A percentile compares a stretch with the other conserved stretches of the same genome.
These are phyloP conservation scores for Coelopa pilipes DNA, from an alignment of 2,888 invertebrate species.

Conservation along the genomic window DNA sequence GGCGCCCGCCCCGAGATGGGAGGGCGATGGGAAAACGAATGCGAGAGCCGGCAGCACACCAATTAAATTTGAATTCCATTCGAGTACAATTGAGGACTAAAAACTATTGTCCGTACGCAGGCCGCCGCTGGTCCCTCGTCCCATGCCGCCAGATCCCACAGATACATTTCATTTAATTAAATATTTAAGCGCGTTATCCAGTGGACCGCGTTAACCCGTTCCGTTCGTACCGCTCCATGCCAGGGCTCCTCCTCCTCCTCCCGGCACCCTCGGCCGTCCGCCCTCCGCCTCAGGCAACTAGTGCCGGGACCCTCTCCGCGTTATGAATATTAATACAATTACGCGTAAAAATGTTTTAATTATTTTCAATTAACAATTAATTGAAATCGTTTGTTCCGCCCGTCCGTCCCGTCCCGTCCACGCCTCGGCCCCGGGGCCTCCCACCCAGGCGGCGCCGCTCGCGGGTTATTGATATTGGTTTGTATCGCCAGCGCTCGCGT, in stretches of 20 bases:
- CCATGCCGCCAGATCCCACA: constrained; percentile 4
- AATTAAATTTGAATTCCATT: constrained; percentile 54
- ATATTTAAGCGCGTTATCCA: constrained; percentile 26
- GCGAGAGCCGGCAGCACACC: constrained; percentile 13
- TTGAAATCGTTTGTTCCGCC: constrained; percentile 55
- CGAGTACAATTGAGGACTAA: constrained; percentile 23
- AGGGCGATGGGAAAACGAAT: neutral
- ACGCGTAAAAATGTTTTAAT: constrained; percentile 67
- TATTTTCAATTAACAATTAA: constrained; percentile 67
- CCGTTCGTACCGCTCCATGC: neutral
- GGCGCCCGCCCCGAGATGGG: too few species aligned
- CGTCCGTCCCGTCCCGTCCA: neutral
- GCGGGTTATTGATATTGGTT: constrained; percentile 8
- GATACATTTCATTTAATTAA: constrained; percentile 39
- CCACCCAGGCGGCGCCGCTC: neutral
- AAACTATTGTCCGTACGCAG: constrained; percentile 21
- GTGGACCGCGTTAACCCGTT: neutral
- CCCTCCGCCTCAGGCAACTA: neutral
- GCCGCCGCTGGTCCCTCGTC: neutral
- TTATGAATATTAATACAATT: constrained; percentile 67
- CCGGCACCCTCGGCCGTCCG: neutral
- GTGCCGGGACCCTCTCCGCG: constrained; percentile 39
- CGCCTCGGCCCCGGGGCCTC: neutral
- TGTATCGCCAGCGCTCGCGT: constrained; percentile 24
- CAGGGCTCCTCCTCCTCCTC: neutral